Conservation (phyloP, 2,888 invertebrate genomes). For the Arge pagana region DNA sequence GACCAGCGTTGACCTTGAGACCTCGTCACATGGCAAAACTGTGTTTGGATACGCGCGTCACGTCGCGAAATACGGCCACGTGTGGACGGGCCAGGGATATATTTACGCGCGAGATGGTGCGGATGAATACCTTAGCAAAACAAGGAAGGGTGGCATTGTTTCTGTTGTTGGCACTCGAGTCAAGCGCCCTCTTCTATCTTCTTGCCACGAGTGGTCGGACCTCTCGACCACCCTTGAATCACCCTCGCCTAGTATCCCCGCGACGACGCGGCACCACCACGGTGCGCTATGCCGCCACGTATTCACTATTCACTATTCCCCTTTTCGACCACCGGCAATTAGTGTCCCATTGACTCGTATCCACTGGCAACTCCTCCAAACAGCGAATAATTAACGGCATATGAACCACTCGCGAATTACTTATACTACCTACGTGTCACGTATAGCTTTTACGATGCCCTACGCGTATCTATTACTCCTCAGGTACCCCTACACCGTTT, state of each 20-base stretch:
- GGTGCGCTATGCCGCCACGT: too few species aligned
- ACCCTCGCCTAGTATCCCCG: constrained; percentile 30
- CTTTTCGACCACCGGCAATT: constrained; percentile 47
- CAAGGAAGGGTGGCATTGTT: constrained; percentile 44
- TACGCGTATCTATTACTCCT: too few species aligned
- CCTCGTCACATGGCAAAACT: too few species aligned
- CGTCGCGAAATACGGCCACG: too few species aligned
- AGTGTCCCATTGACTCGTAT: constrained; percentile 46
- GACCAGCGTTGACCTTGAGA: too few species aligned
- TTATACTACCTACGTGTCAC: too few species aligned
- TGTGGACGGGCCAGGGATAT: too few species aligned
- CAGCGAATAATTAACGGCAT: constrained; percentile 16
- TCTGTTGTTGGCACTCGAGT: constrained; percentile 54
- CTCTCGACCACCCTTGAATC: constrained; percentile 47
- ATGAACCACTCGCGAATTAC: constrained; percentile 3
- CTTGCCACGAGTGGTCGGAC: constrained; percentile 46
- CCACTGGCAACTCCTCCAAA: background rate
- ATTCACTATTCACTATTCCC: background rate
- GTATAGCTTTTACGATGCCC: too few species aligned
- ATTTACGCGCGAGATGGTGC: too few species aligned
- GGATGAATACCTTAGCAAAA: too few species aligned
- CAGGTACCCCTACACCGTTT: too few species aligned
- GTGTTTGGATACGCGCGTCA: too few species aligned
- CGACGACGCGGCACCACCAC: constrained; percentile 23
- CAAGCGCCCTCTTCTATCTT: constrained; percentile 46